These are phyloP conservation scores for Tipula unca DNA, from an alignment of 2,888 invertebrate genomes.

Conservation along the genomic window DNA sequence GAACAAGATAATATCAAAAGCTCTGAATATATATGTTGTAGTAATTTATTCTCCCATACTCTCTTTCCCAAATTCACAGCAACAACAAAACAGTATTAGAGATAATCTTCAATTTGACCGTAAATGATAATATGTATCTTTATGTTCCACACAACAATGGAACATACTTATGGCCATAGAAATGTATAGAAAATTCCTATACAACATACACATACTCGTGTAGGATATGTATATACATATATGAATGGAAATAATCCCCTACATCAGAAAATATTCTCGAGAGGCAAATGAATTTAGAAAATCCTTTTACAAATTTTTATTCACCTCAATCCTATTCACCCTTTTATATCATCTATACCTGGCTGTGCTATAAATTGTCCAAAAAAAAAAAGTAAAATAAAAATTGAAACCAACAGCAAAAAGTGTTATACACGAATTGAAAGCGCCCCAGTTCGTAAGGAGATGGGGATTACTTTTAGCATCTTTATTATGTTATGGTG, in stretches of 20 bases:
- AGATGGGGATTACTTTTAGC: background rate
- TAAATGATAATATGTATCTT: background rate
- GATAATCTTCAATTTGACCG: constrained; percentile 8
- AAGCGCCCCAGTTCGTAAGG: background rate
- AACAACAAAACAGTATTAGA: background rate
- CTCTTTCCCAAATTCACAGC: background rate
- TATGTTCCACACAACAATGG: background rate
- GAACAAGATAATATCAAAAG: background rate
- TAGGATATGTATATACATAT: background rate
- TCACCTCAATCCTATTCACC: background rate
- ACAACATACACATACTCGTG: background rate
- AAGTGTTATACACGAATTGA: background rate
- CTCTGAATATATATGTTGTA: background rate
- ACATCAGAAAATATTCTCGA: background rate
- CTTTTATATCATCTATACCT: background rate
- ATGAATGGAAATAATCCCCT: background rate
- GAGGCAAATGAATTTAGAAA: constrained; percentile 14
- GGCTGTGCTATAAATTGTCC: background rate
- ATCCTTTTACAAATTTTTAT: background rate
- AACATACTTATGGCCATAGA: background rate
- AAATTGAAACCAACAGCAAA: background rate
- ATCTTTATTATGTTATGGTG: background rate
- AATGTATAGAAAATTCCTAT: background rate
- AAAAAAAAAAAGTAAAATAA: background rate
- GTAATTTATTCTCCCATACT: background rate